phyloP scores from a whole-genome alignment of 2,797 vertebrate species.

The Poeciliopsis paucimaculata region DNA sequence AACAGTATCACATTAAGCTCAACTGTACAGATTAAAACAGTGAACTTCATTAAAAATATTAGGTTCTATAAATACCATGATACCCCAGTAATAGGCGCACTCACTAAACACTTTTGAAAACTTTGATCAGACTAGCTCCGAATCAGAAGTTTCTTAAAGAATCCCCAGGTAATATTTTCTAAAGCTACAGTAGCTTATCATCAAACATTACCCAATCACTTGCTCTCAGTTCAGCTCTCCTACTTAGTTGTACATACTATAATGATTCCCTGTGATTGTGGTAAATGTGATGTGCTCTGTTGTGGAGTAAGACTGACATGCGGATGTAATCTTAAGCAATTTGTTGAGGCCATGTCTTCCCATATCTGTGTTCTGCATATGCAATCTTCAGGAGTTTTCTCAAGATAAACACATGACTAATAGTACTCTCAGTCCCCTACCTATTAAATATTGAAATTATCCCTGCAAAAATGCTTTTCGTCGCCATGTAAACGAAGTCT shows the following conservation, averaged over 20 bases:
- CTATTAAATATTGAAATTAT: constrained; percentile 52
- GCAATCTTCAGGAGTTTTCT: constrained; percentile 45
- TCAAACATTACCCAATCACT: constrained; percentile 54
- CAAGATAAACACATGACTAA: constrained; percentile 49
- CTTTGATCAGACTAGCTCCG: constrained; percentile 27
- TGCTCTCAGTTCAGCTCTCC: constrained; percentile 26
- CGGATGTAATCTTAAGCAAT: constrained; percentile 6
- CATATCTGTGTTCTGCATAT: constrained; percentile 60
- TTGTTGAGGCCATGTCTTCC: constrained; percentile 33
- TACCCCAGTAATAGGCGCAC: neutral
- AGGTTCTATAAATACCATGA: neutral
- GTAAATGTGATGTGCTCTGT: constrained; percentile 33
- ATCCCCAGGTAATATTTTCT: constrained; percentile 32
- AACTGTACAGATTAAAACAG: neutral
- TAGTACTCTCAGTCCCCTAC: constrained; percentile 35
- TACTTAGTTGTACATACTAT: constrained; percentile 18
- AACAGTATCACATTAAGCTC: neutral
- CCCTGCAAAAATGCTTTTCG: constrained; percentile 54
- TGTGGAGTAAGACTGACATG: neutral
- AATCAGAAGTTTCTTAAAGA: constrained; percentile 44
- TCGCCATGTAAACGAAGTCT: constrained; percentile 59
- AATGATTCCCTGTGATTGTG: constrained; percentile 44
- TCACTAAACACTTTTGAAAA: constrained; percentile 19
- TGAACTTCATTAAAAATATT: constrained; percentile 12
- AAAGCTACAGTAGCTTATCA: constrained; percentile 30